Percentiles rank a stretch among this genome's conserved stretches.
Evolutionary conservation across 2,888 invertebrate genomes (phyloP).

Genomic region (Invenusta paracnida): DNA sequence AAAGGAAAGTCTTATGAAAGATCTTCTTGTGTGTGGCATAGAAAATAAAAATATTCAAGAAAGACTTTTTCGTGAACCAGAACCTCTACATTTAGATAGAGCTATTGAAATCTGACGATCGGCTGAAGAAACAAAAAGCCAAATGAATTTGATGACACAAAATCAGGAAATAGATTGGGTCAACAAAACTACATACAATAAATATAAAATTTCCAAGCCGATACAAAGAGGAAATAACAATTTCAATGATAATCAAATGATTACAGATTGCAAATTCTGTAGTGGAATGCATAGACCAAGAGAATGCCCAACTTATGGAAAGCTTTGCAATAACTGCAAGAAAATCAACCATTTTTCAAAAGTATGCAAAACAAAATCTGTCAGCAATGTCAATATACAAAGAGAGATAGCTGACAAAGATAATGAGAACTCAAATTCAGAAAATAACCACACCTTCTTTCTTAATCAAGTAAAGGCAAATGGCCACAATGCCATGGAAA

Average conservation of each 20-base stretch:
- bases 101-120: neutral
- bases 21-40: neutral
- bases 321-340: slow-evolving; percentile 32
- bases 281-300: neutral
- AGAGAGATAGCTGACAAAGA: too few relatives aligned
- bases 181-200: neutral
- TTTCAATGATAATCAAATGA: too few relatives aligned
- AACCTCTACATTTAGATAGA: slow-evolving; percentile 34
- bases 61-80: slow-evolving; percentile 22
- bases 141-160: slow-evolving; percentile 3
- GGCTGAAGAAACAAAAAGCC: slow-evolving; percentile 4
- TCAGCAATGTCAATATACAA: too few relatives aligned
- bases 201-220: neutral
- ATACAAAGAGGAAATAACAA: too few relatives aligned
- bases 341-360: slow-evolving; percentile 37
- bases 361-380: slow-evolving; percentile 34
- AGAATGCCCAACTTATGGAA: slow-evolving; percentile 31
- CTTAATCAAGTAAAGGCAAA: too few relatives aligned
- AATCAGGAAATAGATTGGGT: neutral
- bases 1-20: neutral
- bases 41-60: slow-evolving; percentile 1
- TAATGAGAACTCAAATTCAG: too few relatives aligned
- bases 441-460: too few relatives aligned
- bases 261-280: neutral
- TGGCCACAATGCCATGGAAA: too few relatives aligned